Conservation (phyloP, 2,797 vertebrate genomes). For the Morus bassanus region DNA sequence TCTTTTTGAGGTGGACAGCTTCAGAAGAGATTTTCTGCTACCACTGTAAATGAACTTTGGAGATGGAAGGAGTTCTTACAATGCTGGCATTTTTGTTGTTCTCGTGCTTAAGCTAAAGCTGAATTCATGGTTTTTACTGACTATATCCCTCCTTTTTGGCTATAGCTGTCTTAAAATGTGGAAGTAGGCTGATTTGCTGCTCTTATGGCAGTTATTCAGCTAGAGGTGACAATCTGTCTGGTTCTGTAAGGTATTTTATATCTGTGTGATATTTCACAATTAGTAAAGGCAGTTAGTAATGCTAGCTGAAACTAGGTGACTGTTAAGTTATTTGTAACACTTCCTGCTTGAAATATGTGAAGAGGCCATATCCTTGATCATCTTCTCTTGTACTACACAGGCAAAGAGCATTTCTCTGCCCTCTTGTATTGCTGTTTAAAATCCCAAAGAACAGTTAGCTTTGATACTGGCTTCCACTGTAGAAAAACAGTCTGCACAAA, state of each 20-base stretch:
- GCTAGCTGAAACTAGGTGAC: not conserved
- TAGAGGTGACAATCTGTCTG: not conserved
- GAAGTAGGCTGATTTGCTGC: not conserved
- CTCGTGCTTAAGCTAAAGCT: not conserved
- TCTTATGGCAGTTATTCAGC: not conserved
- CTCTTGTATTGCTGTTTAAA: not conserved
- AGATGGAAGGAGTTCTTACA: not conserved
- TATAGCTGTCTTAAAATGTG: not conserved
- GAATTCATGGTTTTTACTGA: not conserved
- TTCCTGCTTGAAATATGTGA: not conserved
- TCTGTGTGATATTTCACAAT: not conserved
- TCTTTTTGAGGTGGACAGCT: not conserved
- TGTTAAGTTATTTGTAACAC: not conserved
- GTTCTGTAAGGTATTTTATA: not conserved
- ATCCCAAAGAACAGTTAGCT: not conserved
- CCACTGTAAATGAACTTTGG: not conserved
- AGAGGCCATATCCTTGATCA: not conserved
- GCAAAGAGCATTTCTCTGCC: not conserved
- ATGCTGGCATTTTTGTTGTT: not conserved
- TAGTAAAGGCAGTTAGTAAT: not conserved
- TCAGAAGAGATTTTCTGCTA: not conserved
- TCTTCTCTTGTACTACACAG: not conserved
- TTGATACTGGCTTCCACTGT: slow-evolving; percentile 7
- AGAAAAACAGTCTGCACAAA: not conserved
- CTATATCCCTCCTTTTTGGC: not conserved